Base-by-base conservation (phyloP, 1,140 invertebrate species). In the Habropoda laboriosa region DNA sequence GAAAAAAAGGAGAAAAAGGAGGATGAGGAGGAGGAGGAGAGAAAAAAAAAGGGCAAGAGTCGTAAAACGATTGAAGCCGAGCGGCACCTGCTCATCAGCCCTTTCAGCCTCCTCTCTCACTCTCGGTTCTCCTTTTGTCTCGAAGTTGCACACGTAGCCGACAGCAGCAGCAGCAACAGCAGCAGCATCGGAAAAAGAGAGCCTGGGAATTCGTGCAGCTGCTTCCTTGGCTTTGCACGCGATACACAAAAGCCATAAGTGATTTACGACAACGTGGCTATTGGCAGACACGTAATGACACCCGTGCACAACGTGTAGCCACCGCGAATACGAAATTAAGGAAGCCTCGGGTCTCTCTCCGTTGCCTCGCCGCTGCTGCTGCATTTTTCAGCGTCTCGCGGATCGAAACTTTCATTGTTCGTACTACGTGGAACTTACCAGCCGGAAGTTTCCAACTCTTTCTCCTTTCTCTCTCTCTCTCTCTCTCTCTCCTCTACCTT, bases 201-300 rank as follows among this genome's bases (percentile, higher is more conserved):
- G 70, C 82, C 81, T 88, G 88, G 81, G 88, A 89, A 88, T 80
- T 67, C 71, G 68, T 58, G 83, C 88, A 89, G 83, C 88, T 89
- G 82, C 66, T 67, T 74, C 68, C 66, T 53, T 60, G 66, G 55
- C 57, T 60, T 49, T 67, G 77, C 86, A 86, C 85, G 85, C 82
- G 86, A 87, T 77, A 77, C 58, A 40, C 85, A 74, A 73, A 82
- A 80, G 83, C 81, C 81, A 87, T 82, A 85, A 89, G 88, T 85
- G 86, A 88, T 85, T 86, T 81, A 83, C 82, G 80, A 81, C 80
- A 79, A 53, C 63, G 77, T 67, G 73, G 79, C 53, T 67, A 66
- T 80, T 79, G 80, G 64, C 71, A 61, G 74, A 85, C 85, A 83
- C 77, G 82, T 89, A 89, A 87, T 87, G 82, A 78, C 73, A 85